phyloP scores from a whole-genome alignment of 1,140 invertebrate species.

The Homarus americanus region DNA sequence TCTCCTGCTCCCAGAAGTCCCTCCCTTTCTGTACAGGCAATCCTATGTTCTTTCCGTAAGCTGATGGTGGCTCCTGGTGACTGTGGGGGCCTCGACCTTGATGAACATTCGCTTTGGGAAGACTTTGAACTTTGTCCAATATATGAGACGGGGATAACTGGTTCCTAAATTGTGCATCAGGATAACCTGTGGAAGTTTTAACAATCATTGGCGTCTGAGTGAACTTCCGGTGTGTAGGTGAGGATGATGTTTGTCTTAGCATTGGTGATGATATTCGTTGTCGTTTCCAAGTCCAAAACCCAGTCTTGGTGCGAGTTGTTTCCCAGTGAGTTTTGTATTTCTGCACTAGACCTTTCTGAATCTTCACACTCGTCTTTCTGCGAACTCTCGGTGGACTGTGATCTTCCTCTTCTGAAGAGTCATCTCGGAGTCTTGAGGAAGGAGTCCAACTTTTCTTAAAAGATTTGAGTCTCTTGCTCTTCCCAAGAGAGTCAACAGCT shows the following conservation, averaged over 20 bases:
- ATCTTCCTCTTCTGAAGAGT: conserved; percentile 5
- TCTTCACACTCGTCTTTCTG: conserved; percentile 43
- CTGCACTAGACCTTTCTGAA: conserved; percentile 48
- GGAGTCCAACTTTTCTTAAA: neutral
- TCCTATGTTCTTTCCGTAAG: neutral
- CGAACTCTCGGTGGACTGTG: neutral
- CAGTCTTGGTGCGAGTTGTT: neutral
- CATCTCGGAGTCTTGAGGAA: neutral
- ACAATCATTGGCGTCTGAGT: neutral
- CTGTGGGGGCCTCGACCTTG: neutral
- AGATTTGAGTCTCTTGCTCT: neutral
- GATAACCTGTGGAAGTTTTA: neutral
- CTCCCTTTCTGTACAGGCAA: conserved; percentile 1
- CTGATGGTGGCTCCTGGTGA: neutral
- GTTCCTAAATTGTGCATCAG: neutral
- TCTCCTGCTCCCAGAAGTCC: conserved; percentile 34
- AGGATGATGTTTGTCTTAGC: neutral
- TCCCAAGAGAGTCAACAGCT: neutral
- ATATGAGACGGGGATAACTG: neutral
- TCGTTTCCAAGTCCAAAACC: conserved; percentile 62
- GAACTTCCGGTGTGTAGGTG: neutral
- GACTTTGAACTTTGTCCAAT: neutral
- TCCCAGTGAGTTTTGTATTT: conserved; percentile 50
- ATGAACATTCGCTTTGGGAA: neutral
- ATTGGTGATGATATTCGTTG: neutral